These are phyloP conservation scores for Lycia hirtaria DNA, from an alignment of 2,888 invertebrate species.

Conservation along the genomic window DNA sequence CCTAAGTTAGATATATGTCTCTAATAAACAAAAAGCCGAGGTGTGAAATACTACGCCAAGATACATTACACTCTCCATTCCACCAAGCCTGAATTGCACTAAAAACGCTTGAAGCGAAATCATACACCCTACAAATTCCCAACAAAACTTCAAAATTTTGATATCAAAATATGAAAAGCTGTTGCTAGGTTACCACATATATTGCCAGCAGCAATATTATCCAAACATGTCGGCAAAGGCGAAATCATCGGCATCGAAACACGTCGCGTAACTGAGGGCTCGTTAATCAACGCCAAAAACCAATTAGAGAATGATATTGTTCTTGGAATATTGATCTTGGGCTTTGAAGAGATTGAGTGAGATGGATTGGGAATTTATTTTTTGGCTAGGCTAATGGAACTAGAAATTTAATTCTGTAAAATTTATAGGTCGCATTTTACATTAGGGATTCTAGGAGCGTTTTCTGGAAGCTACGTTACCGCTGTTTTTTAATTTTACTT, in stretches of 20 bases:
- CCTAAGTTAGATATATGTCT: too few relatives aligned
- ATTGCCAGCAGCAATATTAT: constrained; percentile 36
- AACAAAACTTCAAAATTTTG: background rate
- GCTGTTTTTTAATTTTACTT: too few relatives aligned
- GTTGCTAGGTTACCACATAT: constrained; percentile 11
- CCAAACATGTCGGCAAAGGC: background rate
- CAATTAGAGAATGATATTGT: constrained; percentile 47
- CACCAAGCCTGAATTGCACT: too few relatives aligned
- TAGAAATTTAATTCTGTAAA: constrained; percentile 6
- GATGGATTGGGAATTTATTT: constrained; percentile 20
- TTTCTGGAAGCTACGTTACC: background rate
- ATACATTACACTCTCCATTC: too few relatives aligned
- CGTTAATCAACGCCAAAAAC: constrained; percentile 46
- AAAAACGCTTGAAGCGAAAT: too few relatives aligned
- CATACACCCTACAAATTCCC: too few relatives aligned
- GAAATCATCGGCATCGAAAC: constrained; percentile 31
- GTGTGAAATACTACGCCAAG: too few relatives aligned
- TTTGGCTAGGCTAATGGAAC: constrained; percentile 18
- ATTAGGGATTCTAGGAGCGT: background rate
- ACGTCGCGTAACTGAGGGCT: constrained; percentile 36
- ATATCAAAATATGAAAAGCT: background rate
- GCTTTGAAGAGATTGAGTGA: constrained; percentile 26
- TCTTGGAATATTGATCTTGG: constrained; percentile 33
- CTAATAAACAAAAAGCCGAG: too few relatives aligned
- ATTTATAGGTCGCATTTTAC: background rate